A percentile compares a stretch with the other conserved stretches of the same genome.
Evolutionary conservation across 2,888 invertebrate species (phyloP).

Genomic region (Agriopis leucophaearia): DNA sequence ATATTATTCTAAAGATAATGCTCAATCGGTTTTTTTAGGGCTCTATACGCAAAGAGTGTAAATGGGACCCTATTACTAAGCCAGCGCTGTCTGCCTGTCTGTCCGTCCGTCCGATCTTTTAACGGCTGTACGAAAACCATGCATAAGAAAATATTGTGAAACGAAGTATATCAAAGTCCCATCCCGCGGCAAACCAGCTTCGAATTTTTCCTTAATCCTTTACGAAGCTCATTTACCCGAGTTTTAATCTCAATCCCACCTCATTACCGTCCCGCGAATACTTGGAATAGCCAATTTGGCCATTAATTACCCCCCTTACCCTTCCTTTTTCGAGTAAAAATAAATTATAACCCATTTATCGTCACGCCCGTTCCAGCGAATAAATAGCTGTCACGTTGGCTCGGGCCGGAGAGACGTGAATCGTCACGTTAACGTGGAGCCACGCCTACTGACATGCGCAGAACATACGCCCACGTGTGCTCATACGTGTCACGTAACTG

Average conservation of each 20-base stretch:
- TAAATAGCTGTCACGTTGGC: constrained; percentile 75
- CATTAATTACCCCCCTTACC: constrained; percentile 83
- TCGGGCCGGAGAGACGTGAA: constrained; percentile 2
- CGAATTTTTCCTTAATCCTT: constrained; percentile 75
- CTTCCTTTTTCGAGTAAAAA: constrained; percentile 84
- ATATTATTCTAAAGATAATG: too few species aligned
- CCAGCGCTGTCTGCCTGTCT: too few species aligned
- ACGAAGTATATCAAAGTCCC: constrained; percentile 50
- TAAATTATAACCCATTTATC: constrained; percentile 86
- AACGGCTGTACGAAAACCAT: too few species aligned
- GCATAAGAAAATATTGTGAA: too few species aligned
- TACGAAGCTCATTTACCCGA: constrained; percentile 79
- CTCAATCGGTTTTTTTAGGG: too few species aligned
- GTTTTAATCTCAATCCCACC: constrained; percentile 85
- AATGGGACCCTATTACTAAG: too few species aligned
- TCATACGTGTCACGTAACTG: constrained; percentile 69
- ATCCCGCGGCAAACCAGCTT: constrained; percentile 60
- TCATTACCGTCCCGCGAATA: constrained; percentile 83
- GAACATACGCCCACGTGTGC: constrained; percentile 69
- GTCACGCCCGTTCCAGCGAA: constrained; percentile 64
- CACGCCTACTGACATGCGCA: constrained; percentile 80
- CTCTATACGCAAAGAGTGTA: too few species aligned
- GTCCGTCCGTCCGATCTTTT: too few species aligned
- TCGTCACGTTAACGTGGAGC: constrained; percentile 59
- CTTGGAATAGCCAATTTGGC: constrained; percentile 84